Evolutionary conservation across 2,888 invertebrate genomes (phyloP).

Genomic region (Caenorhabditis sulstoni): DNA sequence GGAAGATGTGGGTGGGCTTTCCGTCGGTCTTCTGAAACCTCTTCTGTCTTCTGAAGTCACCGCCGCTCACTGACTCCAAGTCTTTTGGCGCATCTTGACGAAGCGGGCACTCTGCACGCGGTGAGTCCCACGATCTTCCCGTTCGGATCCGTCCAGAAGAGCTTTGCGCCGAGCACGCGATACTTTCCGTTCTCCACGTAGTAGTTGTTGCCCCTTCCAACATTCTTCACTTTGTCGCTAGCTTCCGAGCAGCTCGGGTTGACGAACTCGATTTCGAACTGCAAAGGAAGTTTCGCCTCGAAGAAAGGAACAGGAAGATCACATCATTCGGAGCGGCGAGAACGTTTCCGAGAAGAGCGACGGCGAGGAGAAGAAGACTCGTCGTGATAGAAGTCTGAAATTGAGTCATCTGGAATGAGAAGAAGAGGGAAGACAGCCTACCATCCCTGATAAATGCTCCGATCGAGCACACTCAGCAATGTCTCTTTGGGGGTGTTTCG

Average conservation of each 20-base stretch:
- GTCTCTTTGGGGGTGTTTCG: too few species aligned
- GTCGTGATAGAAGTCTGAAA: neutral
- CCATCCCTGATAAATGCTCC: too few species aligned
- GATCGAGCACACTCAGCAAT: too few species aligned
- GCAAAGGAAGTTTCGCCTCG: too few species aligned
- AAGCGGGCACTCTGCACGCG: slow-evolving; percentile 21
- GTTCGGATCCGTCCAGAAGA: slow-evolving; percentile 10
- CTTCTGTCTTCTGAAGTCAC: neutral
- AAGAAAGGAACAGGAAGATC: neutral
- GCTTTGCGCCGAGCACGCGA: slow-evolving; percentile 7
- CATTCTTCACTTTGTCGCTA: neutral
- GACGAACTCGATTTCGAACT: neutral
- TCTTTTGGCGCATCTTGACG: neutral
- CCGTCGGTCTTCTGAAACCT: too few species aligned
- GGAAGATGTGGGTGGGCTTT: neutral
- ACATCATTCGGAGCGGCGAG: neutral
- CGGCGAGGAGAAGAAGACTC: slow-evolving; percentile 2
- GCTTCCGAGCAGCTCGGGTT: slow-evolving; percentile 4
- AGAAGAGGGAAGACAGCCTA: too few species aligned
- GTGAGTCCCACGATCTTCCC: slow-evolving; percentile 22
- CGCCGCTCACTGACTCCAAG: neutral
- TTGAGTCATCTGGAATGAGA: too few species aligned
- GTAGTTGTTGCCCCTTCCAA: neutral
- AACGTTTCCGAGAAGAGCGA: neutral
- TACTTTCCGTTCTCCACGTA: slow-evolving; percentile 9